phyloP scores from a whole-genome alignment of 2,888 invertebrate genomes.

The Pseudococcus jackbeardsleyi region DNA sequence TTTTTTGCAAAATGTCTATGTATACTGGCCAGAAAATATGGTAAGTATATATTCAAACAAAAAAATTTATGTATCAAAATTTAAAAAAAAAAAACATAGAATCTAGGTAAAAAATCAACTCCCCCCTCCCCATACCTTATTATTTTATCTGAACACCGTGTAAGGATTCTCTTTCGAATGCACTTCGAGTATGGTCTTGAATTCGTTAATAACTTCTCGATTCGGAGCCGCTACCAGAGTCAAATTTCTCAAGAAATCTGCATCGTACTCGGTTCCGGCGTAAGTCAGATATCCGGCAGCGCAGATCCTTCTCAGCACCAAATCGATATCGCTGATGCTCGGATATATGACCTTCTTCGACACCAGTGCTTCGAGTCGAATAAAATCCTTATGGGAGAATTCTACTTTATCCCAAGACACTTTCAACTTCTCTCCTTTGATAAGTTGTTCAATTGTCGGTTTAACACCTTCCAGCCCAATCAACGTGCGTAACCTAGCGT shows the following conservation, averaged over 20 bases:
- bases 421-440: not conserved
- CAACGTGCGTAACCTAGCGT: not conserved
- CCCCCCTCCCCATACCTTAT: too few relatives aligned
- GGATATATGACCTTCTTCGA: not conserved
- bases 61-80: too few relatives aligned
- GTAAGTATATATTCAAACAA: too few relatives aligned
- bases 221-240: not conserved
- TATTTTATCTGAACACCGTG: not conserved
- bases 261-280: not conserved
- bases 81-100: too few relatives aligned
- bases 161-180: conserved; percentile 13
- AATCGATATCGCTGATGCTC: not conserved
- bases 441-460: not conserved
- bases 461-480: not conserved
- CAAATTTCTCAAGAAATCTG: not conserved
- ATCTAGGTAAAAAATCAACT: too few relatives aligned
- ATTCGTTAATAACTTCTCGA: not conserved
- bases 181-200: not conserved
- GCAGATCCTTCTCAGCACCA: not conserved
- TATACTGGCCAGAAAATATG: too few relatives aligned
- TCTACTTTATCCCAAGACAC: not conserved
- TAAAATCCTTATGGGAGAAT: not conserved
- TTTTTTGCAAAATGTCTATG: too few relatives aligned
- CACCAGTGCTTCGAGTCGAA: not conserved
- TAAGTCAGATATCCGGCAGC: not conserved